Base-by-base conservation (phyloP, 1,140 invertebrate species). In the Drosophila paulistorum region DNA sequence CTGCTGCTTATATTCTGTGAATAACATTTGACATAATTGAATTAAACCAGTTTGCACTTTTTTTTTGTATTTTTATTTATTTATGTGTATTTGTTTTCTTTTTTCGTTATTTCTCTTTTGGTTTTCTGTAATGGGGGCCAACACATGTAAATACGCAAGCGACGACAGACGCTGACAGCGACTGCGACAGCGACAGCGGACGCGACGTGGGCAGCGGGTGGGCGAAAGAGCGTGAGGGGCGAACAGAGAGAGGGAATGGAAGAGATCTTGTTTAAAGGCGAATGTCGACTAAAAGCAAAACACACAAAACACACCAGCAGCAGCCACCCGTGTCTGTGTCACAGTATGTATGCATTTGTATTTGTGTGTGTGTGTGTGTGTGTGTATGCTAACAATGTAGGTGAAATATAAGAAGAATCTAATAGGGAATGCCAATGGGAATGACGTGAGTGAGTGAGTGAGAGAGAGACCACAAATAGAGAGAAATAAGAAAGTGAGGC, bases 371-470 rank as follows among this genome's bases (percentile, higher is more conserved):
- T 61, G 30, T 58, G 55, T 33, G 13, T n/a, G 10, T 61, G 55
- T 71, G 45, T 48, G 65, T 79, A 74, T 72, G 81, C 66, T 74
- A 85, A 74, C 62, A 84, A 84, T 79, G 76, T 76, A 77, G 72
- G 68, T 71, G 82, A 82, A 79, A 79, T 76, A 79, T 79, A 75
- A 79, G 76, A 78, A 75, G 71, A 65, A 79, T 75, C 67, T 76
- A 65, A 74, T 70, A 64, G 60, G 64, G 70, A 74, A 78, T 68
- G 71, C 75, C 71, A 82, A 74, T 79, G 67, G 60, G 79, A 76
- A 72, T 68, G 69, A 76, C 68, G 59, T 54, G 39, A 55, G 39
- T 35, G 54, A 75, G 66, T 60, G 13, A 17, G 37, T 51, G 60
- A 45, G 64, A 57, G 37, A 58, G 60, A 45, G 64, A 57, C 75